phyloP scores from a whole-genome alignment of 1,140 invertebrate species.

The Argopecten irradians region DNA sequence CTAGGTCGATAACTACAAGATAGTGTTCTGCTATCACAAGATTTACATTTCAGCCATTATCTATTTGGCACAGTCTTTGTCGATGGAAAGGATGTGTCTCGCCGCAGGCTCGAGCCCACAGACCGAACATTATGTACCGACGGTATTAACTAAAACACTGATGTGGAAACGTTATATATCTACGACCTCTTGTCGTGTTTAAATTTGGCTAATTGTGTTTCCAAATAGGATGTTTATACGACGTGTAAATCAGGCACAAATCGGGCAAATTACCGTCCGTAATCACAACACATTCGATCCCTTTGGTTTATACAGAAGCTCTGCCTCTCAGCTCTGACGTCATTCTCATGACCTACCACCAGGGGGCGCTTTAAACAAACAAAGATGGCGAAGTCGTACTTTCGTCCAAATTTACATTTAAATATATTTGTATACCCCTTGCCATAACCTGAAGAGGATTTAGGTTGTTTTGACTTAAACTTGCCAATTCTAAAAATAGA shows the following conservation, averaged over 20 bases:
- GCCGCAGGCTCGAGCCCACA: background rate
- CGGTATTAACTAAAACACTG: background rate
- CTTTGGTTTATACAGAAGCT: background rate
- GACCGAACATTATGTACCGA: background rate
- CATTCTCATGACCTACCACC: background rate
- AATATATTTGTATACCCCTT: background rate
- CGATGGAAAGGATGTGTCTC: background rate
- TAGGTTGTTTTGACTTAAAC: background rate
- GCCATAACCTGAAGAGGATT: background rate
- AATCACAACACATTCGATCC: background rate
- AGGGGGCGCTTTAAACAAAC: background rate
- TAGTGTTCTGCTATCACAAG: background rate
- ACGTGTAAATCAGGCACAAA: slow-evolving; percentile 5
- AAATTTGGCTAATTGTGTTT: slow-evolving; percentile 18
- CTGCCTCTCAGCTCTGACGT: background rate
- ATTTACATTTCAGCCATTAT: background rate
- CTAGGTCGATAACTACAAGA: background rate
- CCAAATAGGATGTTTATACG: slow-evolving; percentile 1
- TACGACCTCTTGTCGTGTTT: background rate
- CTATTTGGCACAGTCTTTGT: background rate
- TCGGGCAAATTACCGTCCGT: background rate
- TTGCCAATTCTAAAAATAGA: background rate
- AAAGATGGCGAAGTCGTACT: background rate
- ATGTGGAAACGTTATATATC: background rate
- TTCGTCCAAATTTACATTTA: background rate